Evolutionary conservation across 1,140 invertebrate genomes (phyloP).

Genomic region (Scaptomyza pallida): DNA sequence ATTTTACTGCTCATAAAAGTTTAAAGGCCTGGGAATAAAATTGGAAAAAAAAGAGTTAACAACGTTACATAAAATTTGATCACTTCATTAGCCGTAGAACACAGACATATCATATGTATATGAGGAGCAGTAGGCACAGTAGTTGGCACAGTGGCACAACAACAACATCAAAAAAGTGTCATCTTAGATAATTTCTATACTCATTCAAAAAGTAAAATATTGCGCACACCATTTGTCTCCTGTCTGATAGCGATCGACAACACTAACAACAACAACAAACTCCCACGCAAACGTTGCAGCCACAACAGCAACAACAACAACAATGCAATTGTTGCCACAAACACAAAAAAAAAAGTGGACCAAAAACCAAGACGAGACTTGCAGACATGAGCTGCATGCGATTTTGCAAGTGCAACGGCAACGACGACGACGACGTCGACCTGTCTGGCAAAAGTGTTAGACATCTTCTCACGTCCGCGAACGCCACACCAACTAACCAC

Average conservation of each 20-base stretch:
- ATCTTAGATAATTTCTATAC: constrained; percentile 71
- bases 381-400: constrained; percentile 36
- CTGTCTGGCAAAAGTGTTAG: constrained; percentile 79
- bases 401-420: constrained; percentile 72
- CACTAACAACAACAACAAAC: constrained; percentile 53
- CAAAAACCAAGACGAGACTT: constrained; percentile 39
- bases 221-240: constrained; percentile 83
- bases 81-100: constrained; percentile 57
- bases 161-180: constrained; percentile 55
- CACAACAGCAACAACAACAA: constrained; percentile 54
- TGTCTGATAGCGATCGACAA: constrained; percentile 70
- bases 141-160: background rate
- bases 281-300: constrained; percentile 76
- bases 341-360: constrained; percentile 56
- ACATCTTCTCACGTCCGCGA: constrained; percentile 76
- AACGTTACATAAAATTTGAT: constrained; percentile 50
- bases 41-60: constrained; percentile 1
- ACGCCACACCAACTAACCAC: constrained; percentile 32
- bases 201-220: constrained; percentile 68
- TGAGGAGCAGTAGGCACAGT: constrained; percentile 5
- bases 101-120: constrained; percentile 32
- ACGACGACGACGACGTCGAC: constrained; percentile 67
- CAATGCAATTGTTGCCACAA: constrained; percentile 64
- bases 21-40: constrained; percentile 57
- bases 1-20: constrained; percentile 25